These are phyloP conservation scores for Rhynchophorus ferrugineus DNA, from an alignment of 1,140 invertebrate species.

Conservation along the genomic window DNA sequence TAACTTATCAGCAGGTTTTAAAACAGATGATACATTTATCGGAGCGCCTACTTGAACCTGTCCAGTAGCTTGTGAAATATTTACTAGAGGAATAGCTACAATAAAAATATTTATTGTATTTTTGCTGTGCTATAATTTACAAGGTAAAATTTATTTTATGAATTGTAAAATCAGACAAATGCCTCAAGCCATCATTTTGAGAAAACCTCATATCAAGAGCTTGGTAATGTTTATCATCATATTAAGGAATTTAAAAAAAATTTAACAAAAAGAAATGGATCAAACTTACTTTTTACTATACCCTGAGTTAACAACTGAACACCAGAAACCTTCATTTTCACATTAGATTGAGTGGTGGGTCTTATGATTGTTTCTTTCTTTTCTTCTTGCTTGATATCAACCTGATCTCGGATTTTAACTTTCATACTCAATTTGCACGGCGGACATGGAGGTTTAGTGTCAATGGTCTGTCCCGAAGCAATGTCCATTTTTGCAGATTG, in stretches of 20 bases:
- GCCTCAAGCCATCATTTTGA: conserved; percentile 18
- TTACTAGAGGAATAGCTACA: conserved; percentile 45
- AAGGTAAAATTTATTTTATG: no score
- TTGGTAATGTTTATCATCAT: conserved; percentile 19
- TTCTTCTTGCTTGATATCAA: conserved; percentile 25
- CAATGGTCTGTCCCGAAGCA: conserved; percentile 59
- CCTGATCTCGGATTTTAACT: conserved; percentile 24
- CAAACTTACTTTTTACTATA: conserved; percentile 44
- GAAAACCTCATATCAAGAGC: conserved; percentile 20
- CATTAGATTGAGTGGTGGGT: conserved; percentile 17
- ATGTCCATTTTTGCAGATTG: conserved; percentile 69
- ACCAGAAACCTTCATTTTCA: conserved; percentile 34
- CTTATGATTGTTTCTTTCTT: conserved; percentile 19
- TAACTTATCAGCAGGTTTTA: conserved; percentile 35
- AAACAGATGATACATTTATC: conserved; percentile 43
- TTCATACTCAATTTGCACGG: conserved; percentile 40
- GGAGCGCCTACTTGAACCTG: conserved; percentile 37
- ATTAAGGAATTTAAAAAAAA: conserved; percentile 8
- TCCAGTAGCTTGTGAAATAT: conserved; percentile 39
- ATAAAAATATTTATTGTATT: conserved; percentile 24
- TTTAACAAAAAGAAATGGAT: conserved; percentile 8
- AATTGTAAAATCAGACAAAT: conserved; percentile 20
- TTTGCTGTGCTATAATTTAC: no score
- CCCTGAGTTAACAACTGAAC: conserved; percentile 55
- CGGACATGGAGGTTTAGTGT: conserved; percentile 53